phyloP scores from a whole-genome alignment of 2,113 vertebrate genomes.

The Cettia cetti region DNA sequence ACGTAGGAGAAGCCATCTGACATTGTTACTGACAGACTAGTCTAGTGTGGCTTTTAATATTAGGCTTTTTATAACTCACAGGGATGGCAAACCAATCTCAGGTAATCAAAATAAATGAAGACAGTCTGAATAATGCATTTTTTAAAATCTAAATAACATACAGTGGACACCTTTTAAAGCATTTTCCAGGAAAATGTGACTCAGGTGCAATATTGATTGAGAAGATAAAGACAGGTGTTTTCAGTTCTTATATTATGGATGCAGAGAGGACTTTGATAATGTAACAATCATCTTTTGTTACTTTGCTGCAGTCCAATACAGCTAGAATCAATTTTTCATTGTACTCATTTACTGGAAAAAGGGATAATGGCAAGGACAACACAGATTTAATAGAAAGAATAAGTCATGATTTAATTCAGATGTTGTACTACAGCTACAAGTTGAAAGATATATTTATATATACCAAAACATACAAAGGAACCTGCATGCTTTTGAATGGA shows the following conservation, averaged over 20 bases:
- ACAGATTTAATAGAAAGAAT: conserved; percentile 53
- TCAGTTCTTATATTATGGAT: conserved; percentile 58
- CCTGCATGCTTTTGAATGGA: conserved; percentile 16
- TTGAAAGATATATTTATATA: conserved; percentile 17
- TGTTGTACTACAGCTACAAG: conserved; percentile 27
- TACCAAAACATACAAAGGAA: conserved; percentile 22
- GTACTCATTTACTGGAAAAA: conserved; percentile 59
- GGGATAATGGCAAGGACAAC: conserved; percentile 50
- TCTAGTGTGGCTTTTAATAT: conserved; percentile 56
- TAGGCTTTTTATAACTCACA: conserved; percentile 66
- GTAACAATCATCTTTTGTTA: conserved; percentile 57
- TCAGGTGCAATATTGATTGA: conserved; percentile 65
- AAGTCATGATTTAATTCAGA: conserved; percentile 47
- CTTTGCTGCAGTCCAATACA: conserved; percentile 50
- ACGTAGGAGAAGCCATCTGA: conserved; percentile 44
- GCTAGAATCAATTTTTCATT: conserved; percentile 65
- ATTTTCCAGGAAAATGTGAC: conserved; percentile 62
- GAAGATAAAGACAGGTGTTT: conserved; percentile 63
- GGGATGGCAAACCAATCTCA: conserved; percentile 49
- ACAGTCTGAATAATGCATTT: conserved; percentile 64
- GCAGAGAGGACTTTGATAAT: conserved; percentile 64
- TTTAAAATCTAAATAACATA: conserved; percentile 66
- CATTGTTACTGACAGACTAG: conserved; percentile 49
- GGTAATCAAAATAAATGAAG: conserved; percentile 68
- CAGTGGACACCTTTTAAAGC: conserved; percentile 55